These are phyloP conservation scores for Piaya cayana DNA, from an alignment of 2,113 vertebrate species.

Conservation along the genomic window DNA sequence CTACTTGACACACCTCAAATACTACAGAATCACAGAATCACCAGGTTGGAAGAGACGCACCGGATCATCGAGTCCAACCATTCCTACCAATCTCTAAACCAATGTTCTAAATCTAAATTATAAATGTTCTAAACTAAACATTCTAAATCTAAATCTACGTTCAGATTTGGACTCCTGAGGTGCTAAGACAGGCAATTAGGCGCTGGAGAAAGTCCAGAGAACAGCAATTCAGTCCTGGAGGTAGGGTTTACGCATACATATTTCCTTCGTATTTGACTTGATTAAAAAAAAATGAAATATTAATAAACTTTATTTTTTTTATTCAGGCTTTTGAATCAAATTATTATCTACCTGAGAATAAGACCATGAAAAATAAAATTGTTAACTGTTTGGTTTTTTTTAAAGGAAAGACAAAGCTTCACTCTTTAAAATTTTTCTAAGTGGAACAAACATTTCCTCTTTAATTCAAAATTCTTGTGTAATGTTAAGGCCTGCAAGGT, in stretches of 20 bases:
- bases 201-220: too few species aligned
- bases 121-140: too few species aligned
- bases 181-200: too few species aligned
- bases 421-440: not conserved
- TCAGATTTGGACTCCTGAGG: too few species aligned
- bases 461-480: not conserved
- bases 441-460: not conserved
- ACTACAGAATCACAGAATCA: too few species aligned
- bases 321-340: not conserved
- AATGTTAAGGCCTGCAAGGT: not conserved
- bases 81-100: too few species aligned
- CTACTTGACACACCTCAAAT: too few species aligned
- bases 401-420: not conserved
- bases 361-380: not conserved
- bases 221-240: not conserved
- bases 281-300: not conserved
- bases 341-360: not conserved
- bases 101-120: too few species aligned
- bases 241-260: fast-evolving
- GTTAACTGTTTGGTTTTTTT: not conserved
- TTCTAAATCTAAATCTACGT: too few species aligned
- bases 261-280: not conserved
- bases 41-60: too few species aligned
- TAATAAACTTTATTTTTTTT: not conserved
- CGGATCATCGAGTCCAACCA: too few species aligned